phyloP scores from a whole-genome alignment of 2,888 invertebrate genomes.

The Zaprionus bogoriensis region DNA sequence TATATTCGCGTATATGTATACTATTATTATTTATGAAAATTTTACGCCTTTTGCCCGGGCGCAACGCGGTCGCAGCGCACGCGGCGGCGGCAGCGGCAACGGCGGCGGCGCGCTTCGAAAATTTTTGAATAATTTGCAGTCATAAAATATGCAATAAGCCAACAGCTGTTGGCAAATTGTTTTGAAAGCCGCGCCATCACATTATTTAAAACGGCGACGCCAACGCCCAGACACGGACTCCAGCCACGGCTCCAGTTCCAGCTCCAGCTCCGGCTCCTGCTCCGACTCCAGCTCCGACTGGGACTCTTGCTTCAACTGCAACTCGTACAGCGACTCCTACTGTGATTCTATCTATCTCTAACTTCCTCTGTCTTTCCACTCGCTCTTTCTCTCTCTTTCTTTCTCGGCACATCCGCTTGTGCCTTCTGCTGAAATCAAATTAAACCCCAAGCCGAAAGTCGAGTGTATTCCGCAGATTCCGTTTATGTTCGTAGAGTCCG shows the following conservation, averaged over 20 bases:
- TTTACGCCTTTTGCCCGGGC: conserved; percentile 51
- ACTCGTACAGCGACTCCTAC: background rate
- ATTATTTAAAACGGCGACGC: conserved; percentile 77
- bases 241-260: background rate
- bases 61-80: conserved; percentile 39
- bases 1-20: conserved; percentile 21
- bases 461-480: background rate
- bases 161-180: conserved; percentile 83
- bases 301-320: conserved; percentile 6
- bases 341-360: background rate
- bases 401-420: background rate
- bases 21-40: conserved; percentile 64
- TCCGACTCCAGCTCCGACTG: background rate
- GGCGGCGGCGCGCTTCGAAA: conserved; percentile 50
- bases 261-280: conserved; percentile 18
- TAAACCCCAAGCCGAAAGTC: background rate
- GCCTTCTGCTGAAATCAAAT: conserved; percentile 3
- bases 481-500: no score
- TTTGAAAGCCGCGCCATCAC: conserved; percentile 83
- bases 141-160: conserved; percentile 83
- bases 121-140: conserved; percentile 83
- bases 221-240: background rate
- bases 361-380: background rate
- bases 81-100: background rate
- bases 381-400: conserved; percentile 6